Evolutionary conservation across 2,797 vertebrate species (phyloP).

Genomic region (Gouania willdenowi): DNA sequence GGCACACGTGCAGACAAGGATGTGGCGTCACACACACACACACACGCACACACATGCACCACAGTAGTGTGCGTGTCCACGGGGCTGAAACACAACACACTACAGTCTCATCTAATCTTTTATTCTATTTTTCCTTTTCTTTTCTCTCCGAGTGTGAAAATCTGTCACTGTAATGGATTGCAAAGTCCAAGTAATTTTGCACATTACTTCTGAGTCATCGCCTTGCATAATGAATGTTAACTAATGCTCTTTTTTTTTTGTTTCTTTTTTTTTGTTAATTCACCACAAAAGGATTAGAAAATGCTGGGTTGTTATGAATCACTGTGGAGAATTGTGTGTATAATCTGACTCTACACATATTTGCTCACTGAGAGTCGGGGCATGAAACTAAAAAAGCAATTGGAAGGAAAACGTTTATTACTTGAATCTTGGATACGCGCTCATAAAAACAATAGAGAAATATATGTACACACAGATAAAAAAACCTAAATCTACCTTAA

Average conservation of each 20-base stretch:
- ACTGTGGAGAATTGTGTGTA: slow-evolving; percentile 11
- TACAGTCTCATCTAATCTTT: slow-evolving; percentile 10
- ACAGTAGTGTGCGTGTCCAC: not conserved
- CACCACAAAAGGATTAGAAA: slow-evolving; percentile 48
- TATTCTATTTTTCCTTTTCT: slow-evolving; percentile 32
- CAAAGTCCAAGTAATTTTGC: slow-evolving; percentile 48
- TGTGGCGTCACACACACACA: not conserved
- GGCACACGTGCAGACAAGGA: not conserved
- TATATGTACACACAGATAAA: no score
- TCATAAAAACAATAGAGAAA: no score
- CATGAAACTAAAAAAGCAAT: no score
- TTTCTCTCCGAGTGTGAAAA: slow-evolving; percentile 33
- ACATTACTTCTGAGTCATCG: slow-evolving; percentile 58
- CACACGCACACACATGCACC: not conserved
- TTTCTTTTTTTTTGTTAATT: slow-evolving; percentile 53
- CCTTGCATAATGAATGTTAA: slow-evolving; percentile 53
- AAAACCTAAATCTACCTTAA: no score
- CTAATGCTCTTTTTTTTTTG: slow-evolving; percentile 58
- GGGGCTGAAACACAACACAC: slow-evolving; percentile 11
- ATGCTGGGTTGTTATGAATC: slow-evolving; percentile 31
- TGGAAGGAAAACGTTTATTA: no score
- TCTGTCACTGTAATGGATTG: slow-evolving; percentile 50
- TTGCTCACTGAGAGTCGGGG: not conserved
- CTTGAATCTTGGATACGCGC: no score
- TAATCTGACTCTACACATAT: slow-evolving; percentile 15